A percentile compares a stretch with the other conserved stretches of the same genome.
Conservation (phyloP, 2,888 invertebrate species). For the Phymatocera aterrima region DNA sequence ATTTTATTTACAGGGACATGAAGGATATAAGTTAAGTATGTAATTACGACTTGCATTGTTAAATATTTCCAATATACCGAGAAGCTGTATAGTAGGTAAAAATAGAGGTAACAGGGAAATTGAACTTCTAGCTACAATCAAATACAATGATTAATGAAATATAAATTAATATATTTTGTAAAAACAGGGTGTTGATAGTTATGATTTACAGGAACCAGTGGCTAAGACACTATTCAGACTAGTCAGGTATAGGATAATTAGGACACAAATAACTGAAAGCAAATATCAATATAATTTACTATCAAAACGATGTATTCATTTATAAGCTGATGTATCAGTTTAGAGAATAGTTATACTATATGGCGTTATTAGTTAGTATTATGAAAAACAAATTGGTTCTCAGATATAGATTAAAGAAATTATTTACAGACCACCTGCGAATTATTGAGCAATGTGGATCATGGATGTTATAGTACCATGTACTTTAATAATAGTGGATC, state of each 20-base stretch:
- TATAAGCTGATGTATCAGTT: not conserved
- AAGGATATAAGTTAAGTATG: slow-evolving; percentile 64
- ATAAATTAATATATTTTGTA: slow-evolving; percentile 52
- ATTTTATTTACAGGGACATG: slow-evolving; percentile 70
- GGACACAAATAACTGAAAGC: not conserved
- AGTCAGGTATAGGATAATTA: slow-evolving; percentile 56
- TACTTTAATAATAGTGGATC: not conserved
- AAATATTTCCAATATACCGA: slow-evolving; percentile 58
- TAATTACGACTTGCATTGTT: slow-evolving; percentile 56
- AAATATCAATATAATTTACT: slow-evolving; percentile 10
- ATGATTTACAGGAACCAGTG: slow-evolving; percentile 64
- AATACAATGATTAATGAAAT: slow-evolving; percentile 59
- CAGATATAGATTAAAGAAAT: not conserved
- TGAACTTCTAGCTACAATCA: slow-evolving; percentile 57
- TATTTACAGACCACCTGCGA: slow-evolving; percentile 22
- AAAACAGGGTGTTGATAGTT: slow-evolving; percentile 61
- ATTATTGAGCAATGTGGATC: not conserved
- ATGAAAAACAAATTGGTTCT: not conserved
- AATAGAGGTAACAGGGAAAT: slow-evolving; percentile 55
- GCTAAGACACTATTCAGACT: slow-evolving; percentile 64
- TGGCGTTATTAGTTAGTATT: not conserved
- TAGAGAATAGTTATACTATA: not conserved
- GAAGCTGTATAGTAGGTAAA: slow-evolving; percentile 55
- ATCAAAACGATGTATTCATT: not conserved
- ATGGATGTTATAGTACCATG: not conserved